Base-by-base conservation (phyloP, 2,797 vertebrate species). In the Pristis pectinata region DNA sequence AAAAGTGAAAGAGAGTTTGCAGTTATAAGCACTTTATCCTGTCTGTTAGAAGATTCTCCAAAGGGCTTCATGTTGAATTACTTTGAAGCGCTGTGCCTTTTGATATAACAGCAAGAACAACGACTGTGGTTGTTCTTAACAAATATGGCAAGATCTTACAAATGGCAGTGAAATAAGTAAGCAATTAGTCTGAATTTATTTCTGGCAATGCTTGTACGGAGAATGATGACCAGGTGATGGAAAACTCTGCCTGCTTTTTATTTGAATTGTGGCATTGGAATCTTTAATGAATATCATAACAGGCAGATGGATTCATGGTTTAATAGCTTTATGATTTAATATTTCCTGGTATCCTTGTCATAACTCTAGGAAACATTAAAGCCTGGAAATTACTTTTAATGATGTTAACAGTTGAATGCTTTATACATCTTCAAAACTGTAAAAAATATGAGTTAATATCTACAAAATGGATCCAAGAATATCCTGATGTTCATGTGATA, bases 311-410 rank as follows among this genome's bases (percentile, higher is more conserved):
- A 91, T 67, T 61, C 61, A 41, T 91, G 59, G 61, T 67, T 91
- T 91, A 91, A 91, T 37, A 91, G 61, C 59, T 37, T 11, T 91
- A 37, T 67, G 87, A 91, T 91, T 91, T 91, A 67, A 67, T 67
- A 61, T 41, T 91, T 67, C 19, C 87, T 41, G 37, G 34, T 61
- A 67, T 67, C 19, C 87, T 64, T 67, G 59, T 79, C 59, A 91
- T 37, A 91, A 67, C 59, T 67, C 87, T 24, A 22, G n/a, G n/a
- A 37, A 91, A 41, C 37, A 19, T 67, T 15, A 87, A 67, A 67
- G 61, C n/a, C 17, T 67, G 41, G n/a, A 67, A 59, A 91, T 91
- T 37, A 64, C n/a, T 91, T 19, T 91, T 87, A 91, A 91, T 91
- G 61, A 67, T 91, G 64, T 91, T 11, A 64, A 37, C 87, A 91